Evolutionary conservation across 2,797 vertebrate species (phyloP).

Genomic region (Hoplostethus atlanticus): DNA sequence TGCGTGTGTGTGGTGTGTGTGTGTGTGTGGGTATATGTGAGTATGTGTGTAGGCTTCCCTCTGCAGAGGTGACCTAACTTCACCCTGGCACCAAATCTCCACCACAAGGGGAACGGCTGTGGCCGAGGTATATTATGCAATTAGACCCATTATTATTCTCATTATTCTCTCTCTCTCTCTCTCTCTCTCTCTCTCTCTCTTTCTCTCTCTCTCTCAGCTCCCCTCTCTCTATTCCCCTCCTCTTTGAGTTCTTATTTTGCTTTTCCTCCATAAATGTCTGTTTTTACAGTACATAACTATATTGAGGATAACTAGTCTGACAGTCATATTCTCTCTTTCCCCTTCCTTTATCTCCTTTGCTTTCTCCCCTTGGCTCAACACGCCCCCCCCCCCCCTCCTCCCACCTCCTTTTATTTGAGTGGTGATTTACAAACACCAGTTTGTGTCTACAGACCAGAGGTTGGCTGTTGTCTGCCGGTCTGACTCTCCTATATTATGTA

Average conservation of each 20-base stretch:
- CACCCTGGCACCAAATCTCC: conserved; percentile 28
- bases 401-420: conserved; percentile 77
- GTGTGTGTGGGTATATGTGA: conserved; percentile 22
- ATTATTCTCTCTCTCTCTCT: conserved; percentile 46
- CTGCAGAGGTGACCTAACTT: conserved; percentile 53
- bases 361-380: conserved; percentile 65
- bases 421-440: conserved; percentile 82
- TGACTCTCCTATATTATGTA: conserved; percentile 37
- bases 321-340: conserved; percentile 56
- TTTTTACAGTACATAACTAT: conserved; percentile 92
- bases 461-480: conserved; percentile 71
- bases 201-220: conserved; percentile 12
- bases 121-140: conserved; percentile 56
- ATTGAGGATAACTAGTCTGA: conserved; percentile 67
- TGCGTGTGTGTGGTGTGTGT: conserved; percentile 15
- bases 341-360: conserved; percentile 57
- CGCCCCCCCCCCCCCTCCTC: conserved; percentile 40
- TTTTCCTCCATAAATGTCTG: conserved; percentile 70
- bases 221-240: conserved; percentile 75
- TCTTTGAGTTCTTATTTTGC: conserved; percentile 35
- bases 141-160: conserved; percentile 66
- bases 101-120: conserved; percentile 32
- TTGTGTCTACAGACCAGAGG: conserved; percentile 70
- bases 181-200: neutral
- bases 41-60: conserved; percentile 29